phyloP scores from a whole-genome alignment of 2,888 invertebrate genomes.

The Uropetala carovei region DNA sequence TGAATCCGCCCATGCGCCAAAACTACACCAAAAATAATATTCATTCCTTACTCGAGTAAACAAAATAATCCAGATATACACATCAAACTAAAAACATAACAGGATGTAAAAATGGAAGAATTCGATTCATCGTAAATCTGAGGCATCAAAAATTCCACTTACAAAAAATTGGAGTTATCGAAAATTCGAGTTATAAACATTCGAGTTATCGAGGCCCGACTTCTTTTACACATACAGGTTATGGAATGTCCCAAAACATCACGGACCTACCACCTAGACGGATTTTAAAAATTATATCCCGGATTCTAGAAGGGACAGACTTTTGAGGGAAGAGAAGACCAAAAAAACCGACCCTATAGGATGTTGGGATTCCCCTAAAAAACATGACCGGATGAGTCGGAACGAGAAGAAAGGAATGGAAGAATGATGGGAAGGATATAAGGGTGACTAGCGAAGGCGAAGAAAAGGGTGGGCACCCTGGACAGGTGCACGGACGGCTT shows the following conservation, averaged over 20 bases:
- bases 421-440: not conserved
- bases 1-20: too few species aligned
- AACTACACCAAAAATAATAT: too few species aligned
- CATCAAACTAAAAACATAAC: too few species aligned
- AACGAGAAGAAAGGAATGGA: not conserved
- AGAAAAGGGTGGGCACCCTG: not conserved
- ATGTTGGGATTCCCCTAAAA: not conserved
- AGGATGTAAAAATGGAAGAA: too few species aligned
- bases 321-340: not conserved
- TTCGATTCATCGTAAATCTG: too few species aligned
- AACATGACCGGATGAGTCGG: not conserved
- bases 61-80: too few species aligned
- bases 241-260: not conserved
- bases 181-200: too few species aligned
- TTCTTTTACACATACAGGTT: too few species aligned
- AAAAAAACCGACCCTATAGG: slow-evolving; percentile 23
- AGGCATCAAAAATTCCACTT: too few species aligned
- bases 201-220: too few species aligned
- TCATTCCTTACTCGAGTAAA: too few species aligned
- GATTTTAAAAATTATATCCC: not conserved
- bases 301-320: not conserved
- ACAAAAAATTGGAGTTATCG: too few species aligned
- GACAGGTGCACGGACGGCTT: slow-evolving; percentile 19
- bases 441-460: not conserved
- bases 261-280: not conserved